Base-by-base conservation (phyloP, 2,113 vertebrate species). In the Neopipo cinnamomea region DNA sequence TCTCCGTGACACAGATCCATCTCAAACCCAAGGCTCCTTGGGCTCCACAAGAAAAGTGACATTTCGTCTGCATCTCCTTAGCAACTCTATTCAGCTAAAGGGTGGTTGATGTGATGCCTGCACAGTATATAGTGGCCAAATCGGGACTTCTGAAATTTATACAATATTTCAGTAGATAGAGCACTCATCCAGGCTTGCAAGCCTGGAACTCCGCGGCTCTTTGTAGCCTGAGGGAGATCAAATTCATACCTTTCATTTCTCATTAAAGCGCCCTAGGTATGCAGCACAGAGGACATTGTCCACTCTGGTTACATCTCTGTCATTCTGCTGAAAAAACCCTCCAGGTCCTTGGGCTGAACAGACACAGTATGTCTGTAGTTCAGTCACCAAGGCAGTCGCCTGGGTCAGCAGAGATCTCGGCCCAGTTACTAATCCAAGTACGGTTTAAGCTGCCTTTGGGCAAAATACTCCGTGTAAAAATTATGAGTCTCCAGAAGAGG, bases 101-200 rank as follows among this genome's bases (percentile, higher is more conserved):
- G 1, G 0, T 17, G 37, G 49, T 28, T 59, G 88, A 28, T 80
- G 44, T 50, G 75, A 42, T 76, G 91, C 39, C 83, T 2, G 5
- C 37, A 1, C 56, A 28, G 35, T 31, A 61, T 30, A 11, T 44
- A 75, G 84, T 41, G 77, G 58, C 65, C 1, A 0, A 81, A 85
- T 67, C 0, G 1, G 52, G 80, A 67, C 44, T 87, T 56, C 28
- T 74, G 83, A 86, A 84, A 90, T 95, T 30, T 83, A 67, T 74
- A 37, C 59, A 83, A 2, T 91, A 91, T 89, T 95, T 95, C 89
- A 95, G 73, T 89, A 89, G 89, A 92, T 87, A 95, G 70, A 91
- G 47, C 70, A 81, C 52, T 91, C 61, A 81, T 74, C 70, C 76
- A 87, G 80, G 30, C 86, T 95, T 95, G 61, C 47, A 84, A 44